These are phyloP conservation scores for Cygnus atratus DNA, from an alignment of 2,113 vertebrate species.

Conservation along the genomic window DNA sequence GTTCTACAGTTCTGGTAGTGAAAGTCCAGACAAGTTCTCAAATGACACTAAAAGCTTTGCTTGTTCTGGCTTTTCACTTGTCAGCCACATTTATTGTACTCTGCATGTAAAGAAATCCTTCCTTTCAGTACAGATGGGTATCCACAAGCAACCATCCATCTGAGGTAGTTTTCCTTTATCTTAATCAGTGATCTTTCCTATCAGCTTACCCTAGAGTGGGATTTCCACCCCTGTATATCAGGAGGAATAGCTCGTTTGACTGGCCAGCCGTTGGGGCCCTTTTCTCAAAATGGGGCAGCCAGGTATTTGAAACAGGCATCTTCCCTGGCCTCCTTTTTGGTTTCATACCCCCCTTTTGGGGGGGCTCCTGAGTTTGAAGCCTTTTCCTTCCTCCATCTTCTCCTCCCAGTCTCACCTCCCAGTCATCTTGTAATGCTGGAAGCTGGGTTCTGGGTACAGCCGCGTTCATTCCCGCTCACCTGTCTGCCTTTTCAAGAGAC, in stretches of 20 bases:
- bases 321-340: not conserved
- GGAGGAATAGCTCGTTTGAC: not conserved
- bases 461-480: not conserved
- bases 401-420: not conserved
- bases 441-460: not conserved
- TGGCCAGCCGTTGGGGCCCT: not conserved
- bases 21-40: not conserved
- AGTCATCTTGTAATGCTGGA: not conserved
- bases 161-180: not conserved
- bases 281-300: not conserved
- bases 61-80: not conserved
- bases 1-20: not conserved
- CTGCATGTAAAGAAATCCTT: not conserved
- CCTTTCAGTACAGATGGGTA: not conserved
- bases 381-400: not conserved
- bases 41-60: not conserved
- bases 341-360: not conserved
- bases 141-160: not conserved
- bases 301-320: not conserved
- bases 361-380: not conserved
- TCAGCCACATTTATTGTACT: not conserved
- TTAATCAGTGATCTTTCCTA: not conserved
- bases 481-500: not conserved
- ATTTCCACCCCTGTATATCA: not conserved
- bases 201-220: not conserved